Percentiles rank a stretch among this genome's conserved stretches.
Evolutionary conservation across 2,113 vertebrate genomes (phyloP).

Genomic region (Oceanites oceanicus): DNA sequence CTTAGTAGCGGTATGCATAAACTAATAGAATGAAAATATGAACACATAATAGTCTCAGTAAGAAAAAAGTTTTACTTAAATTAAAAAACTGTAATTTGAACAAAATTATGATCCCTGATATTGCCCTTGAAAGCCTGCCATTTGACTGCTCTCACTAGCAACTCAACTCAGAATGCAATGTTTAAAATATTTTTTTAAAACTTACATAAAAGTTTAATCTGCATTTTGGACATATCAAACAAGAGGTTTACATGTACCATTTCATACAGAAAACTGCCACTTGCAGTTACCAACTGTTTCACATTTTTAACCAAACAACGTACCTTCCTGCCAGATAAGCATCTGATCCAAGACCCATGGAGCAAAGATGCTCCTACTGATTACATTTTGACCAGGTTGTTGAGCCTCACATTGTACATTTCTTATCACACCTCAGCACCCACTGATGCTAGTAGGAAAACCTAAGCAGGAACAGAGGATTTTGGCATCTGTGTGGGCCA

Average conservation of each 20-base stretch:
- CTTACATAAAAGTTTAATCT: neutral
- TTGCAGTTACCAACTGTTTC: neutral
- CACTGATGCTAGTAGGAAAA: neutral
- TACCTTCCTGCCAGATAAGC: neutral
- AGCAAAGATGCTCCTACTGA: neutral
- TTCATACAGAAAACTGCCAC: neutral
- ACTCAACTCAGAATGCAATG: neutral
- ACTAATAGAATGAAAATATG: constrained; percentile 19
- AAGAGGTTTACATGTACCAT: neutral
- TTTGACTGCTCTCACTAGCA: neutral
- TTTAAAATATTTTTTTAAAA: neutral
- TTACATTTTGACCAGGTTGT: neutral
- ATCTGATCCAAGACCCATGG: neutral
- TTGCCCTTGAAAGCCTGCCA: neutral
- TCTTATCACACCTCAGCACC: neutral
- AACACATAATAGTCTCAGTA: neutral
- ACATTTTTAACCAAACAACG: neutral
- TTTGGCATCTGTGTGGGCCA: too few species aligned
- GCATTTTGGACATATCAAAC: neutral
- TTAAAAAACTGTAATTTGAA: neutral
- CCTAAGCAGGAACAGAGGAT: neutral
- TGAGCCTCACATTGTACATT: neutral
- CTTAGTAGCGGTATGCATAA: neutral
- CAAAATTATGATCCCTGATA: neutral
- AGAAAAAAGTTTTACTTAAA: neutral